Percentiles rank a stretch among this genome's conserved stretches.
phyloP scores from a whole-genome alignment of 2,888 invertebrate genomes.

The Halictus quadricinctus region DNA sequence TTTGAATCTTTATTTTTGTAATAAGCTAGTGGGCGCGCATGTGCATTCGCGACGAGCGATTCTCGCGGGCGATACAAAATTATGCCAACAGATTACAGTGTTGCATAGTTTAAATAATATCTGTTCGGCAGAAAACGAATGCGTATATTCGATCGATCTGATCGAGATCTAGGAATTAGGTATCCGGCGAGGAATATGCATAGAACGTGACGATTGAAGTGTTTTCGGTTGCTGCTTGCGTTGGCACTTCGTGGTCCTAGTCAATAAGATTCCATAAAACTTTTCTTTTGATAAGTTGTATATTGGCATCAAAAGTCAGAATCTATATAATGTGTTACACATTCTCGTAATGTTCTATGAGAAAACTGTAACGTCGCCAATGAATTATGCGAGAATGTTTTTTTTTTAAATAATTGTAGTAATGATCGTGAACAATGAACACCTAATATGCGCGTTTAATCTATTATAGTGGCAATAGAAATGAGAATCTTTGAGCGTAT shows the following conservation, averaged over 20 bases:
- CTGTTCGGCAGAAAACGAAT: not conserved
- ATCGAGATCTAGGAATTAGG: not conserved
- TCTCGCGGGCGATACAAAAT: not conserved
- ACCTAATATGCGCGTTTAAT: not conserved
- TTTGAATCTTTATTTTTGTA: conserved; percentile 42
- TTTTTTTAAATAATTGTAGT: conserved; percentile 40
- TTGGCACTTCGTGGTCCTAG: not conserved
- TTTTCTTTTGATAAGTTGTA: conserved; percentile 54
- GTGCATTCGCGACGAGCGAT: not conserved
- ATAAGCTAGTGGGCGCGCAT: not conserved
- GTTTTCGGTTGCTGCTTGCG: not conserved
- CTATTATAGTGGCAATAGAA: not conserved
- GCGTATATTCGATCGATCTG: not conserved
- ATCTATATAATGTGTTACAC: conserved; percentile 63
- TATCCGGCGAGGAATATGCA: not conserved
- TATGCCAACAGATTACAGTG: not conserved
- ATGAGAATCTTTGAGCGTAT: conserved; percentile 16
- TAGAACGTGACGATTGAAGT: not conserved
- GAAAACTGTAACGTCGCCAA: conserved; percentile 17
- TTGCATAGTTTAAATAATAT: not conserved
- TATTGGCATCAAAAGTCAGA: conserved; percentile 71
- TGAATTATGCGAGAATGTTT: conserved; percentile 21
- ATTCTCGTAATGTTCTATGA: conserved; percentile 17
- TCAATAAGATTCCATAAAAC: conserved; percentile 24
- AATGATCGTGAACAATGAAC: conserved; percentile 26